Evolutionary conservation across 2,113 vertebrate genomes (phyloP).

Genomic region (Pterophyllum scalare): DNA sequence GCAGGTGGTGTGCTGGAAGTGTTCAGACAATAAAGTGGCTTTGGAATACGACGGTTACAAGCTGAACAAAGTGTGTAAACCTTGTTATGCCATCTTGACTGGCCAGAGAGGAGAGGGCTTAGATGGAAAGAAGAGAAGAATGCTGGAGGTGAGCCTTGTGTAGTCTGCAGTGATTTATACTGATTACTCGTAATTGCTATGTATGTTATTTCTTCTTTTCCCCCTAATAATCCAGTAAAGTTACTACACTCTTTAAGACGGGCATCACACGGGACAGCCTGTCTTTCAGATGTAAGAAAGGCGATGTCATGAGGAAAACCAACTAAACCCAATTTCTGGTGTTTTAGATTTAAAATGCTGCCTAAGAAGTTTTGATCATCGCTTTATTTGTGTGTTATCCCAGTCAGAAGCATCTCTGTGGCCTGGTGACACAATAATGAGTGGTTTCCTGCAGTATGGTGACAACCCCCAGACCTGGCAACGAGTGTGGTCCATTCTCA

Average conservation of each 20-base stretch:
- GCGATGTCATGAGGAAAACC: too few species aligned
- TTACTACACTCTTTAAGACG: too few species aligned
- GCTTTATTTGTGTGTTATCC: neutral
- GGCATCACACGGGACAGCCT: too few species aligned
- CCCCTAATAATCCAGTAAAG: too few species aligned
- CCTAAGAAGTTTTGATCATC: neutral
- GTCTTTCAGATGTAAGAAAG: too few species aligned
- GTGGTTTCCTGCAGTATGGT: constrained; percentile 89
- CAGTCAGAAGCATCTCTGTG: constrained; percentile 87
- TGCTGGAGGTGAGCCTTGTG: constrained; percentile 82
- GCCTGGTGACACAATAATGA: constrained; percentile 83
- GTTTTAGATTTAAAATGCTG: neutral
- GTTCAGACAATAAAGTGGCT: constrained; percentile 92
- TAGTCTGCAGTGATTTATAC: neutral
- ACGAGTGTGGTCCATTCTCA: constrained; percentile 89
- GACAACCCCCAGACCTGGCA: constrained; percentile 87
- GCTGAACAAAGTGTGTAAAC: constrained; percentile 92
- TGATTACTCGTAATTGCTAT: neutral
- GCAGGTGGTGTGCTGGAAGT: constrained; percentile 96
- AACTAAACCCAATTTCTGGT: too few species aligned
- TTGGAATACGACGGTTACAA: constrained; percentile 90
- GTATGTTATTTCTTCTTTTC: neutral
- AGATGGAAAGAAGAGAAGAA: constrained; percentile 79
- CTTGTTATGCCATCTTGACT: constrained; percentile 87
- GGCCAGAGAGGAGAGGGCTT: constrained; percentile 83